Evolutionary conservation across 1,140 invertebrate genomes (phyloP), one percentile per base, ranked within the genome.

Genomic region (Chlorops oryzae): DNA sequence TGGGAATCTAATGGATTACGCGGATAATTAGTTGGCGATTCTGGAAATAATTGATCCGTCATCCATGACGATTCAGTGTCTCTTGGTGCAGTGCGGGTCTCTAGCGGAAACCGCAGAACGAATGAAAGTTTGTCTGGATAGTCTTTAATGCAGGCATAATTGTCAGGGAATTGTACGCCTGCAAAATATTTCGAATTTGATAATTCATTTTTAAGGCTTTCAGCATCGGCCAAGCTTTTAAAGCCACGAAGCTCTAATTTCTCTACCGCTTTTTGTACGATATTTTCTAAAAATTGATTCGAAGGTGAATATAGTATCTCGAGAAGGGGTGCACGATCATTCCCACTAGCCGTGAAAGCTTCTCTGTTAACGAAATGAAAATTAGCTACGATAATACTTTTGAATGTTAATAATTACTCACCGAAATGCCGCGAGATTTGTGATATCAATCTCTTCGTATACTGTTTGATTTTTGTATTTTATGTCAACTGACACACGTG

Each of bases 401-500:
- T n/a, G n/a, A n/a, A n/a, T n/a, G n/a, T n/a, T n/a, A n/a, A n/a
- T 18, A 5, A 35, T 12, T 27, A 61, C 63, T 63, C 35, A 69
- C 66, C 55, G 50, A 13, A 61, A 62, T 18, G 63, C 10, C 1
- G 57, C 23, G 28, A 70, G 47, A 42, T 51, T 50, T 17, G 48
- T 39, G 24, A 70, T 47, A 20, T 25, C n/a, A 25, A 53, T 34
- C 3, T 9, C 0, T 0, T 0, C 0, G 38, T 59, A 68, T 0
- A 0, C 1, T 1, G 12, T 52, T 0, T 17, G 3, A 2, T 2
- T 23, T 41, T 37, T 47, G 3, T 55, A 9, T 2, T 66, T 57
- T 20, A 76, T 75, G 25, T 77, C 73, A 0, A 82, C 77, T 39
- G 81, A 58, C 45, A 74, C 75, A 23, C 83, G 74, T 17, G 83